Conservation (phyloP, 2,888 invertebrate species). For the Coleophora flavipennella region DNA sequence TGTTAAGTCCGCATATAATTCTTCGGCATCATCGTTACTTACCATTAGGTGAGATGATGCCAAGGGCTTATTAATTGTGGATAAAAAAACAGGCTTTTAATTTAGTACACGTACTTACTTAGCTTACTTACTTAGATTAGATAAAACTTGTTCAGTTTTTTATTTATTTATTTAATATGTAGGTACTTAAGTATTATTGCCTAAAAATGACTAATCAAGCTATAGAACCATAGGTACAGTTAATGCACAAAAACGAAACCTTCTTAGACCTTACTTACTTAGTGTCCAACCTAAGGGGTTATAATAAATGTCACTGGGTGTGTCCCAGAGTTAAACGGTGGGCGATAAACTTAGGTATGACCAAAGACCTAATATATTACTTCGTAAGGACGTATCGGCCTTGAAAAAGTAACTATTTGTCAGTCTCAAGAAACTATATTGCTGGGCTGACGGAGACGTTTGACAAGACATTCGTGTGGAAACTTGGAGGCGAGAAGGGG, state of each 20-base stretch:
- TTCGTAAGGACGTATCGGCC: too few species aligned
- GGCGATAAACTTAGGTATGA: slow-evolving; percentile 40
- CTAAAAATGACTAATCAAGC: background rate
- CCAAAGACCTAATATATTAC: too few species aligned
- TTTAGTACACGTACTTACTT: background rate
- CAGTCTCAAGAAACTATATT: background rate
- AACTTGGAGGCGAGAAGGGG: too few species aligned
- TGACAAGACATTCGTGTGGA: background rate
- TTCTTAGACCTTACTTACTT: background rate
- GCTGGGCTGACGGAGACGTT: background rate
- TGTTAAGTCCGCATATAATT: too few species aligned
- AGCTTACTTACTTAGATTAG: background rate
- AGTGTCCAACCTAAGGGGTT: slow-evolving; percentile 3
- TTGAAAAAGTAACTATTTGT: slow-evolving; percentile 19
- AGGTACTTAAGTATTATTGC: background rate
- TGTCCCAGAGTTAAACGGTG: slow-evolving; percentile 21
- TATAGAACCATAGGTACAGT: background rate
- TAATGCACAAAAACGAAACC: background rate
- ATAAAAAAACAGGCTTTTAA: too few species aligned
- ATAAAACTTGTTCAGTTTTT: background rate
- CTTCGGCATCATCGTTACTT: too few species aligned
- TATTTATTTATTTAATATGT: background rate
- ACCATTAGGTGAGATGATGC: too few species aligned
- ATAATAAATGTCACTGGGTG: slow-evolving; percentile 13
- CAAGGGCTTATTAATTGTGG: too few species aligned